Conservation (phyloP, 2,888 invertebrate genomes). For the Tetheella fluctuosa region DNA sequence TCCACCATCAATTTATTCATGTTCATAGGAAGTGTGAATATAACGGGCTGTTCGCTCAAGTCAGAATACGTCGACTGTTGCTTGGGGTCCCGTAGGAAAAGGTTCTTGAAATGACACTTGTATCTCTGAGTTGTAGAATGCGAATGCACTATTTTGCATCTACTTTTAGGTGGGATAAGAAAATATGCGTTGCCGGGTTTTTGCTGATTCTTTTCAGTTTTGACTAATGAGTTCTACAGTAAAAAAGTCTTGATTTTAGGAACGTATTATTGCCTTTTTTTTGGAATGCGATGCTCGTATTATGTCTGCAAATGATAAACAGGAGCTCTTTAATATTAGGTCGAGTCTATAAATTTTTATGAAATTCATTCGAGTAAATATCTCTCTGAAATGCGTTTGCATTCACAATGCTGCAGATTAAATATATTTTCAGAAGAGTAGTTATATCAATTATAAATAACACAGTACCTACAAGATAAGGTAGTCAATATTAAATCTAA, state of each 20-base stretch:
- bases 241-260: too few species aligned
- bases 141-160: constrained; percentile 2
- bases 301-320: not conserved
- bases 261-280: too few species aligned
- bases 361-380: not conserved
- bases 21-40: constrained; percentile 13
- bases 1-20: constrained; percentile 14
- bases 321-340: not conserved
- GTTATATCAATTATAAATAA: not conserved
- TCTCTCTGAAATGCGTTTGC: not conserved
- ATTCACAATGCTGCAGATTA: not conserved
- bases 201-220: not conserved
- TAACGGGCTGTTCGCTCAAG: constrained; percentile 14
- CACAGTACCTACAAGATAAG: not conserved
- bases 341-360: constrained; percentile 1
- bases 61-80: not conserved
- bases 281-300: too few species aligned
- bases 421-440: not conserved
- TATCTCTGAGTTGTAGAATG: not conserved
- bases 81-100: constrained; percentile 15
- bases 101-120: constrained; percentile 11
- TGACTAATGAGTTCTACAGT: not conserved
- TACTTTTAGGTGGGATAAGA: not conserved
- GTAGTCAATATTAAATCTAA: not conserved
- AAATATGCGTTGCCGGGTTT: not conserved